Conservation (phyloP, 2,113 vertebrate genomes). For the Grammomys dolichurus region DNA sequence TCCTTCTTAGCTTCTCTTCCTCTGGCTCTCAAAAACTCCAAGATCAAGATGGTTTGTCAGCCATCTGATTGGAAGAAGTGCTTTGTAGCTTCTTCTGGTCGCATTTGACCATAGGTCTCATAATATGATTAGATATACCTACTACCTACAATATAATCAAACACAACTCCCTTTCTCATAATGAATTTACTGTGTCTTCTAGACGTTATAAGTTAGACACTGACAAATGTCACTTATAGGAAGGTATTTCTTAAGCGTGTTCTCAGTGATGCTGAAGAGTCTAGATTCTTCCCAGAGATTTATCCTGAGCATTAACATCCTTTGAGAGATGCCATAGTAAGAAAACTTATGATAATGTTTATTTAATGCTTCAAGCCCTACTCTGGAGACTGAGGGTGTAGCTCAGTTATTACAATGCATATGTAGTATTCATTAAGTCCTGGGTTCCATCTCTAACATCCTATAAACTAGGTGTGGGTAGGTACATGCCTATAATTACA, state of each 20-base stretch:
- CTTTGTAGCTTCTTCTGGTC: not conserved
- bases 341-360: not conserved
- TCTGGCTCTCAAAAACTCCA: not conserved
- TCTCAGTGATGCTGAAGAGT: not conserved
- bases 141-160: not conserved
- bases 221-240: not conserved
- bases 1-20: not conserved
- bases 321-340: not conserved
- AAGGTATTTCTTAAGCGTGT: not conserved
- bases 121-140: slow-evolving; percentile 7
- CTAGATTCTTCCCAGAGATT: not conserved
- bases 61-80: slow-evolving; percentile 1
- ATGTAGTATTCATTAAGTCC: not conserved
- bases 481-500: not conserved
- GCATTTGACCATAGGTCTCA: not conserved
- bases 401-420: not conserved
- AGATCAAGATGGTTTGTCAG: not conserved
- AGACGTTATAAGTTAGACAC: slow-evolving; percentile 13
- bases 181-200: slow-evolving; percentile 38
- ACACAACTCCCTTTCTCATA: not conserved
- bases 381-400: not conserved
- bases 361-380: not conserved
- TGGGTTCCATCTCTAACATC: not conserved
- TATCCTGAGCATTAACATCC: not conserved
- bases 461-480: not conserved